These are phyloP conservation scores for Mesitornis unicolor DNA, from an alignment of 2,113 vertebrate species.

Conservation along the genomic window DNA sequence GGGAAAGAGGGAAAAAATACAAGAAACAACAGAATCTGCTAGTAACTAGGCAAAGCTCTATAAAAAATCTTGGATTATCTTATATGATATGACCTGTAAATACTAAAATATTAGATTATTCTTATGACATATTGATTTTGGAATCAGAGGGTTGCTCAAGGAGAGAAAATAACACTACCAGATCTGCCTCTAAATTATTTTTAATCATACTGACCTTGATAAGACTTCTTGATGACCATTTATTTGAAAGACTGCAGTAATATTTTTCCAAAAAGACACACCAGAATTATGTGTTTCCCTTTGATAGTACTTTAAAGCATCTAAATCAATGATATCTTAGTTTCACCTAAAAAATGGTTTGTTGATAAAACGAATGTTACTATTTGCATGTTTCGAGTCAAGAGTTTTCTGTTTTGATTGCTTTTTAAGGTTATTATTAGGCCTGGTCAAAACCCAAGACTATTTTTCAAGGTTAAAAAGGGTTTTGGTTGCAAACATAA, in stretches of 20 bases:
- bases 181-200: not conserved
- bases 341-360: not conserved
- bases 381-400: not conserved
- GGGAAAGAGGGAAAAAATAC: not conserved
- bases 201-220: not conserved
- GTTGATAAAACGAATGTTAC: not conserved
- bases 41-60: not conserved
- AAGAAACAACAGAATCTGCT: not conserved
- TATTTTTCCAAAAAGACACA: not conserved
- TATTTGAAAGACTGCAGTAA: not conserved
- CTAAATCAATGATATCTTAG: not conserved
- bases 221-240: not conserved
- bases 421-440: not conserved
- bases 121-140: not conserved
- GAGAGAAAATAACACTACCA: not conserved
- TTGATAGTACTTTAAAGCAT: not conserved
- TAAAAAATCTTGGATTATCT: not conserved
- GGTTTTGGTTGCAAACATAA: not conserved
- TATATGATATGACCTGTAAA: not conserved
- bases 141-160: not conserved
- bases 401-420: not conserved
- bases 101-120: not conserved
- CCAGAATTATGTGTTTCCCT: not conserved
- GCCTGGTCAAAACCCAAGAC: not conserved
- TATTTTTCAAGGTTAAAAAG: not conserved